phyloP scores from a whole-genome alignment of 2,888 invertebrate genomes.

The Agriopis aurantiaria region DNA sequence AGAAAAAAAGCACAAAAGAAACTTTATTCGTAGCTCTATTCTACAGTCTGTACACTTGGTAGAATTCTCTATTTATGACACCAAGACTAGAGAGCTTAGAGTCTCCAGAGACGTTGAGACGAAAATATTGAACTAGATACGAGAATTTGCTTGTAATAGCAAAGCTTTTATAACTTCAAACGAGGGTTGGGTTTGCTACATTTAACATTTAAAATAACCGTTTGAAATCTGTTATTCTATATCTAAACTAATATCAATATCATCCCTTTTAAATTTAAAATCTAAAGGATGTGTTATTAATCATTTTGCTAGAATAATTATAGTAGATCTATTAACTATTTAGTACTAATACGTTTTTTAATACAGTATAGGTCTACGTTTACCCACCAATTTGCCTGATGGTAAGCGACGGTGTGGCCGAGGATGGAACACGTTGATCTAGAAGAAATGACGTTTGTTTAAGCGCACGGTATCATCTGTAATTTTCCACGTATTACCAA shows the following conservation, averaged over 20 bases:
- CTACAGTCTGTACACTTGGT: not conserved
- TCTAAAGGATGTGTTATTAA: not conserved
- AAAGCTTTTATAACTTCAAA: not conserved
- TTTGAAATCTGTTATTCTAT: not conserved
- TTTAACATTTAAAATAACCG: not conserved
- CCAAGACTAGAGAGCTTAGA: conserved; percentile 1
- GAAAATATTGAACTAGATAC: conserved; percentile 6
- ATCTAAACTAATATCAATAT: not conserved
- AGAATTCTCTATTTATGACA: conserved; percentile 1
- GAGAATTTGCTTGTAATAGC: not conserved
- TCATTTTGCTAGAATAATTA: not conserved
- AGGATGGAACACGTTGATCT: no score
- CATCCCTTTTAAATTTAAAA: not conserved
- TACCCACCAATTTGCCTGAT: no score
- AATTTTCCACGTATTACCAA: no score
- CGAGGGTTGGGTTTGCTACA: not conserved
- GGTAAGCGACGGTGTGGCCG: no score
- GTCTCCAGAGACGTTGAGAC: conserved; percentile 8
- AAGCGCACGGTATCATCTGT: no score
- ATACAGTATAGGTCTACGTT: no score
- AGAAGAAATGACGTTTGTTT: no score
- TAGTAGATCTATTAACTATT: no score
- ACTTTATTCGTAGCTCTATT: no score
- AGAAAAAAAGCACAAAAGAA: no score
- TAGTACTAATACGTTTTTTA: no score